phyloP scores from a whole-genome alignment of 1,140 invertebrate genomes.

The Spodoptera frugiperda region DNA sequence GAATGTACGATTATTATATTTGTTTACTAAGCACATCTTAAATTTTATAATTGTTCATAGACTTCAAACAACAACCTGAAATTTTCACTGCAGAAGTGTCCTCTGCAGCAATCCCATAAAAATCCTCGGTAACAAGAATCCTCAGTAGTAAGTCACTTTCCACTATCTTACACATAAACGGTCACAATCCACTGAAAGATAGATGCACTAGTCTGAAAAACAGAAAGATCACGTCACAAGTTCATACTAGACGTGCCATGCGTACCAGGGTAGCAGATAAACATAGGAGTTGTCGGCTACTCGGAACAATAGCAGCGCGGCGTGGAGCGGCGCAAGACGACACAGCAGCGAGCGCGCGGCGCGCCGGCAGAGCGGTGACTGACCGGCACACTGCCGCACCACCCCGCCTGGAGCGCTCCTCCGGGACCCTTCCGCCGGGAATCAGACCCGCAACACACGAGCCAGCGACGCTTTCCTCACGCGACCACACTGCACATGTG shows the following conservation, averaged over 20 bases:
- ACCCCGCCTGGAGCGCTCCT: constrained; percentile 79
- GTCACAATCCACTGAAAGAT: constrained; percentile 76
- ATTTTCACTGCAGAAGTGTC: constrained; percentile 56
- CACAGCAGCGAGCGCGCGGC: constrained; percentile 72
- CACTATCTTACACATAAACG: constrained; percentile 76
- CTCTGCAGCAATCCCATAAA: constrained; percentile 61
- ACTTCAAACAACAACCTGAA: constrained; percentile 60
- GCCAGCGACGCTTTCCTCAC: constrained; percentile 64
- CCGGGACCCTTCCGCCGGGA: constrained; percentile 82
- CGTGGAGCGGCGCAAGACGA: constrained; percentile 54
- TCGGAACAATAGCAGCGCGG: constrained; percentile 64
- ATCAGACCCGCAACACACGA: constrained; percentile 67
- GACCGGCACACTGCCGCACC: constrained; percentile 82
- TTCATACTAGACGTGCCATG: constrained; percentile 64
- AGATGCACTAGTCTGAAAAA: constrained; percentile 68
- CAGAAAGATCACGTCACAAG: constrained; percentile 66
- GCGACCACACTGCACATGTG: constrained; percentile 68
- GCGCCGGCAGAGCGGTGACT: constrained; percentile 82
- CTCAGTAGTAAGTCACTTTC: constrained; percentile 71
- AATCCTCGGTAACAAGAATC: constrained; percentile 73
- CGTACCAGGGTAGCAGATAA: constrained; percentile 67
- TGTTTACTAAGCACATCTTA: neutral
- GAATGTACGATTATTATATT: neutral
- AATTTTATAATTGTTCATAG: neutral
- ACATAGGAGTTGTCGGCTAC: constrained; percentile 66